Base-by-base conservation (phyloP, 2,888 invertebrate species). In the Nymphalis urticae region DNA sequence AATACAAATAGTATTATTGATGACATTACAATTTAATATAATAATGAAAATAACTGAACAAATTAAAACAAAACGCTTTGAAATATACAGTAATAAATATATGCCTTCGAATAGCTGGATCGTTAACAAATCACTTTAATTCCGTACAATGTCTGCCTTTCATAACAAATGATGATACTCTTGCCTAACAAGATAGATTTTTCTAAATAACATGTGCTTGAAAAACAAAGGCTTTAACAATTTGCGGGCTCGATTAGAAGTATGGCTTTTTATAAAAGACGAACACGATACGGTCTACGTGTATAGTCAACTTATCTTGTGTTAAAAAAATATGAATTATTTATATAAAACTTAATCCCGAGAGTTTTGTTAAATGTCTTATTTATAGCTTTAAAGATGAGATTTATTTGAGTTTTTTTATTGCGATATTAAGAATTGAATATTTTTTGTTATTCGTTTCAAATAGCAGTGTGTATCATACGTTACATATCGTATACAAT, bases 161-260 rank as follows among this genome's bases (percentile, higher is more conserved):
- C 85, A 79, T 83, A 86, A 90, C 78, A 82, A 83, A 84, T 83
- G 84, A 86, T 86, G 85, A 85, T 86, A 81, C 69, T 70, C 78
- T 91, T 91, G 86, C 88, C 72, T 86, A 88, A 90, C 85, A 85
- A 86, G 87, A 88, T 82, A 74, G 74, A 85, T 88, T 85, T 84
- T 82, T 84, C 82, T 77, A 80, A 84, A 80, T 70, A 68, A 74
- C 78, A 73, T 83, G 80, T 79, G 79, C 79, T 80, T 86, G 85
- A 86, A 83, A 87, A 87, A 89, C 88, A 90, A 88, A 89, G 85
- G 81, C 76, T 84, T 80, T 81, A 85, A 89, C 85, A 85, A 87
- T 89, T 87, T 87, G 89, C 83, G 79, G 79, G 78, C 72, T 78
- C 81, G 82, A 85, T 86, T 86, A 83, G 79, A 78, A 72, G 73